These are phyloP conservation scores for Philopedon plagiatum DNA, from an alignment of 2,888 invertebrate genomes.

Conservation along the genomic window DNA sequence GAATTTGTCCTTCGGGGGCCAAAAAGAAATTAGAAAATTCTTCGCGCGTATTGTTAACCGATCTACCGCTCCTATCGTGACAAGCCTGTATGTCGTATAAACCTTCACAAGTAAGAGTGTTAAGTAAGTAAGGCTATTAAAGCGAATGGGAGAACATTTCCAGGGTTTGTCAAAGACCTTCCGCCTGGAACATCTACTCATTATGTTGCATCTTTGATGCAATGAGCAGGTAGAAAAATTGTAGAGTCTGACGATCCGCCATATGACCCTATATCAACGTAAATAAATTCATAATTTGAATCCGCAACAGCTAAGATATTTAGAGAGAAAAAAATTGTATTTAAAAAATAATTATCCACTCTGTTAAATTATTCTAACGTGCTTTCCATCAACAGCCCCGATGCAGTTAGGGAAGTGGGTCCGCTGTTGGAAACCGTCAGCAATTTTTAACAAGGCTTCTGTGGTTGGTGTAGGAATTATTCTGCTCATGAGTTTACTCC, in stretches of 20 bases:
- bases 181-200: neutral
- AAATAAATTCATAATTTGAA: constrained; percentile 4
- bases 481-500: neutral
- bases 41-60: neutral
- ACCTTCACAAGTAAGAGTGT: constrained; percentile 11
- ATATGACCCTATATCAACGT: constrained; percentile 4
- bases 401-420: constrained; percentile 4
- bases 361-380: neutral
- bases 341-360: neutral
- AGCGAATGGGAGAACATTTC: neutral
- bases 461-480: constrained; percentile 8
- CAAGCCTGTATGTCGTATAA: neutral
- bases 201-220: constrained; percentile 1
- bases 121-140: neutral
- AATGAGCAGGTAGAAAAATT: neutral
- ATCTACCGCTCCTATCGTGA: neutral
- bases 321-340: neutral
- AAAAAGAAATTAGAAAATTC: neutral
- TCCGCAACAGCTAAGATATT: constrained; percentile 2
- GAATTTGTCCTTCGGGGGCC: neutral
- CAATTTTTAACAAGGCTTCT: constrained; percentile 9
- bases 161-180: neutral
- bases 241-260: constrained; percentile 2
- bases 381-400: neutral
- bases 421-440: constrained; percentile 10